Evolutionary conservation across 2,797 vertebrate genomes (phyloP), one percentile per base, ranked within the genome.

Genomic region (Telmatherina bonti): DNA sequence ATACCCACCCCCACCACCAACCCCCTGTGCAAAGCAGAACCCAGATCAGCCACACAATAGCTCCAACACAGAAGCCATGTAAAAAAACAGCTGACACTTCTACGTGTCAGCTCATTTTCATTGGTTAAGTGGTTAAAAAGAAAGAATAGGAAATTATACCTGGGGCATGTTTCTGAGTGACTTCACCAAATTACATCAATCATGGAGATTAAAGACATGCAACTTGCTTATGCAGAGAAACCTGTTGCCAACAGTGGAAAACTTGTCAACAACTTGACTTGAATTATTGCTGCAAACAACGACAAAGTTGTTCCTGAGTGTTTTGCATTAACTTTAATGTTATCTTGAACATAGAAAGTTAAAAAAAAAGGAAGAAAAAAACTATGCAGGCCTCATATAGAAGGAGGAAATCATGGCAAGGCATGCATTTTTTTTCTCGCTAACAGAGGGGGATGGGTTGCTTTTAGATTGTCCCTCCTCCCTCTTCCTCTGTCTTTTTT

Each of bases 401-500:
- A 79, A 70, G 61, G 74, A 91, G 91, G 91, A 92, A 92, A 91
- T 91, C 87, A 87, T 88, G 72, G 89, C 73, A 82, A 77, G 79
- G 77, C 86, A 60, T 63, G 83, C 76, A 12, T 61, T 81, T 82
- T 83, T 79, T 70, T 78, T 83, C 80, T 79, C 64, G 15, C 20
- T 7, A 15, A 65, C 83, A 49, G 78, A n/a, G 88, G 90, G 92
- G 92, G 91, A 88, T 82, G 92, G 92, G 91, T 73, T 67, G 59
- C 63, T 81, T 88, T 86, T 75, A 86, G 67, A 88, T 83, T 76
- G 74, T 90, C 86, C 91, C 90, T 92, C 92, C 90, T 91, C 90
- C 88, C 83, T 83, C 86, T 89, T 85, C 84, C 86, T 88, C 88
- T 89, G 85, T 90, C 86, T 79, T 69, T 87, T 84, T 81, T 29